These are phyloP conservation scores for Taeniopygia guttata DNA, from an alignment of 2,797 vertebrate genomes.

Conservation along the genomic window DNA sequence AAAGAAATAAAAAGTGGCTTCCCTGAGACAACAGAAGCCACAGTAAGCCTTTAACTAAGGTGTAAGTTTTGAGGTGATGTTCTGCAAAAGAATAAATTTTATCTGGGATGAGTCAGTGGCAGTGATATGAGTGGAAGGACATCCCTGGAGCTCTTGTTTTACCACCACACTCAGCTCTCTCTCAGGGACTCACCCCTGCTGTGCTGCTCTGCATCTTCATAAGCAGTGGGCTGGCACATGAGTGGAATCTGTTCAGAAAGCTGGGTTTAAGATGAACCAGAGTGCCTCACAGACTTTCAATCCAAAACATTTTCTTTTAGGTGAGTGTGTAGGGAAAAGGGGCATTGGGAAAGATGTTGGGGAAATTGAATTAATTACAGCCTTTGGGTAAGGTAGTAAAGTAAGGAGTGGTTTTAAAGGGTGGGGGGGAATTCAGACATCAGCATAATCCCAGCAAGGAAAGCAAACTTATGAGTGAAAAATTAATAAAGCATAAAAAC, in stretches of 20 bases:
- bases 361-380: not conserved
- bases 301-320: not conserved
- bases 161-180: not conserved
- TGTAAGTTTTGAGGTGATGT: not conserved
- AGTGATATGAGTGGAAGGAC: not conserved
- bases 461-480: not conserved
- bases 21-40: not conserved
- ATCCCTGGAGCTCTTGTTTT: not conserved
- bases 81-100: not conserved
- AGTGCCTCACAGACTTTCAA: not conserved
- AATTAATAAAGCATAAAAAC: slow-evolving; percentile 15
- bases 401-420: not conserved
- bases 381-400: not conserved
- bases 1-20: not conserved
- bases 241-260: not conserved
- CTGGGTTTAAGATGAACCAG: not conserved
- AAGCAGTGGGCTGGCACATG: not conserved
- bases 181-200: not conserved
- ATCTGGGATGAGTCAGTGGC: not conserved
- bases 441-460: not conserved
- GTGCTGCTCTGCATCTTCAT: not conserved
- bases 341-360: not conserved
- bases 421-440: not conserved
- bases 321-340: not conserved
- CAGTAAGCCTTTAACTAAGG: not conserved